phyloP scores from a whole-genome alignment of 1,140 invertebrate species.

The Eufriesea mexicana region DNA sequence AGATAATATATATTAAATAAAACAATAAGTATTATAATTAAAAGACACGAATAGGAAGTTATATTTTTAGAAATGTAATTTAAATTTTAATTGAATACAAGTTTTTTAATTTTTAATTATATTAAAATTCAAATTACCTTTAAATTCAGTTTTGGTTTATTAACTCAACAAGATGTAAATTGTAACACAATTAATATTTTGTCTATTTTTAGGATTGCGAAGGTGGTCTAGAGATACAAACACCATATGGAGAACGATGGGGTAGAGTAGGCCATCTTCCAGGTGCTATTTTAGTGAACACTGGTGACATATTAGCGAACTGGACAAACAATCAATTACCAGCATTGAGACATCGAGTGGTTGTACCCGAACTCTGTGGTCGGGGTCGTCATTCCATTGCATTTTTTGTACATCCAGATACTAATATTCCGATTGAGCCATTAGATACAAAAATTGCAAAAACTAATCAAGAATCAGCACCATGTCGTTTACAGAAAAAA shows the following conservation, averaged over 20 bases:
- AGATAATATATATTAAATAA: neutral
- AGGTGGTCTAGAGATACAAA: constrained; percentile 85
- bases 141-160: neutral
- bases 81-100: neutral
- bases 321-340: constrained; percentile 89
- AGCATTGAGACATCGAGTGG: constrained; percentile 89
- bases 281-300: constrained; percentile 90
- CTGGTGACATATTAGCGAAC: constrained; percentile 89
- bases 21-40: neutral
- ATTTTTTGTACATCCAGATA: constrained; percentile 90
- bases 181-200: neutral
- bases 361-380: constrained; percentile 86
- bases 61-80: neutral
- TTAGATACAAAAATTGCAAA: constrained; percentile 82
- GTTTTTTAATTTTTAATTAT: no score
- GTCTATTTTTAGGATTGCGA: constrained; percentile 83
- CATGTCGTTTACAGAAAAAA: constrained; percentile 80
- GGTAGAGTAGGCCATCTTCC: constrained; percentile 89
- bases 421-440: constrained; percentile 83
- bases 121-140: neutral
- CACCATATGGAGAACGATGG: constrained; percentile 87
- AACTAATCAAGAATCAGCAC: constrained; percentile 74
- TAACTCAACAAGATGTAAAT: neutral
- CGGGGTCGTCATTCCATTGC: constrained; percentile 88
- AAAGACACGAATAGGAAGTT: neutral